Evolutionary conservation across 1,140 invertebrate species (phyloP).

Genomic region (Tetranychus urticae): DNA sequence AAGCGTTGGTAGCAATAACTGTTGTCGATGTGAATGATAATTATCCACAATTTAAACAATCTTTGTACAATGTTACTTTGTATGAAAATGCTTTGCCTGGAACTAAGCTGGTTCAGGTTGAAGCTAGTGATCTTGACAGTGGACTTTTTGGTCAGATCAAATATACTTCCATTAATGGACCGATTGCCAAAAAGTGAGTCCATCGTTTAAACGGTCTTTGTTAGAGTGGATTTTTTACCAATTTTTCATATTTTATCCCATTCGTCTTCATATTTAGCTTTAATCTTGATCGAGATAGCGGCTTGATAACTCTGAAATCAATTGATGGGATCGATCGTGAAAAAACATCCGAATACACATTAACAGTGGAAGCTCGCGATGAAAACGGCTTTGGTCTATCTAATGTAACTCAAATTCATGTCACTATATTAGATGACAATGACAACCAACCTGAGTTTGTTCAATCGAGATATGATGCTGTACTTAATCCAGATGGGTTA

Average conservation of each 20-base stretch:
- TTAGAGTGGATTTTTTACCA: neutral
- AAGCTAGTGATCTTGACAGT: slow-evolving; percentile 46
- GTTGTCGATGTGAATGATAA: slow-evolving; percentile 76
- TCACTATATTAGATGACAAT: slow-evolving; percentile 13
- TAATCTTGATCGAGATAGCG: slow-evolving; percentile 47
- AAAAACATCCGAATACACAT: slow-evolving; percentile 32
- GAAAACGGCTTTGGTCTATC: slow-evolving; percentile 44
- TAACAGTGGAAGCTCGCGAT: slow-evolving; percentile 61
- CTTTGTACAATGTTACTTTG: slow-evolving; percentile 42
- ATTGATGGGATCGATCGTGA: slow-evolving; percentile 54
- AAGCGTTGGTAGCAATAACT: slow-evolving; percentile 46
- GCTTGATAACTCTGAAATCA: slow-evolving; percentile 48
- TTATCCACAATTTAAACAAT: slow-evolving; percentile 45
- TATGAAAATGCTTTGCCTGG: slow-evolving; percentile 52
- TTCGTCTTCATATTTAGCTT: slow-evolving; percentile 31
- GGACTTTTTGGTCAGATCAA: slow-evolving; percentile 40
- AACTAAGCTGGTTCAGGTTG: slow-evolving; percentile 35
- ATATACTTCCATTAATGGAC: slow-evolving; percentile 47
- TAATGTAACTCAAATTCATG: slow-evolving; percentile 7
- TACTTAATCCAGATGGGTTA: slow-evolving; percentile 39
- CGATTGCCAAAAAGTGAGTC: slow-evolving; percentile 30
- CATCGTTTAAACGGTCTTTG: neutral
- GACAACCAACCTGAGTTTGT: slow-evolving; percentile 62
- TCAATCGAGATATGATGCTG: slow-evolving; percentile 50
- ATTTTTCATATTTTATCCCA: neutral